Evolutionary conservation across 2,888 invertebrate genomes (phyloP).

Genomic region (Omphaloscelis lunosa): DNA sequence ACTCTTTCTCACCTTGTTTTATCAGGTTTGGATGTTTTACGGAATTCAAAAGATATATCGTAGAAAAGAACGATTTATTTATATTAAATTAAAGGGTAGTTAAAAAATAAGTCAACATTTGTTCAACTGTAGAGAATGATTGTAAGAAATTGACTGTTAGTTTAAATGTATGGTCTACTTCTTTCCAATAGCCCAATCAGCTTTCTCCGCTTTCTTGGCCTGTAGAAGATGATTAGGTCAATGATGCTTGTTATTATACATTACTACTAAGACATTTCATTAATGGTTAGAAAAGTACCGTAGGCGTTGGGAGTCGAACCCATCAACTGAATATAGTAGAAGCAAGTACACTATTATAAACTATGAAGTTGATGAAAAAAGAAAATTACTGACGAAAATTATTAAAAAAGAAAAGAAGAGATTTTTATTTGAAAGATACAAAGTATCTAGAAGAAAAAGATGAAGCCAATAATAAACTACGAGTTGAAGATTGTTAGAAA

Average conservation of each 20-base stretch:
- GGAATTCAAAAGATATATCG: slow-evolving; percentile 73
- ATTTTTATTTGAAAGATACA: slow-evolving; percentile 37
- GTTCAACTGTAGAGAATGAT: slow-evolving; percentile 73
- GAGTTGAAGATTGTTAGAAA: slow-evolving; percentile 27
- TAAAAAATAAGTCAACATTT: slow-evolving; percentile 79
- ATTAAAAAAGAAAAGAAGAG: slow-evolving; percentile 32
- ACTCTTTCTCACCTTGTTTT: slow-evolving; percentile 83
- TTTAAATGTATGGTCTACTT: slow-evolving; percentile 84
- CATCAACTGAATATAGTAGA: slow-evolving; percentile 32
- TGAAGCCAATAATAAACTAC: slow-evolving; percentile 39
- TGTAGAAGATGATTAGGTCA: slow-evolving; percentile 89
- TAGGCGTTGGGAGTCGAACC: slow-evolving; percentile 55
- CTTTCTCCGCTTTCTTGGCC: slow-evolving; percentile 95
- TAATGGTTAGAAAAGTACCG: slow-evolving; percentile 19
- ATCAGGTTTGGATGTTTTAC: slow-evolving; percentile 70
- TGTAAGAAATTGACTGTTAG: slow-evolving; percentile 69
- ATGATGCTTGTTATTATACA: slow-evolving; percentile 63
- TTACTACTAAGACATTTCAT: slow-evolving; percentile 24
- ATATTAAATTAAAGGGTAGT: slow-evolving; percentile 78
- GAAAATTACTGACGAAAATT: slow-evolving; percentile 29
- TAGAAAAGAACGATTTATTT: slow-evolving; percentile 81
- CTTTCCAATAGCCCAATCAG: slow-evolving; percentile 93
- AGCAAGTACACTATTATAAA: slow-evolving; percentile 18
- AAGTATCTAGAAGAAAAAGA: slow-evolving; percentile 39
- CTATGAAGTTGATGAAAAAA: slow-evolving; percentile 30